A percentile compares a stretch with the other conserved stretches of the same genome.
These are phyloP conservation scores for Nowickia ferox DNA, from an alignment of 2,888 invertebrate species.

Conservation along the genomic window DNA sequence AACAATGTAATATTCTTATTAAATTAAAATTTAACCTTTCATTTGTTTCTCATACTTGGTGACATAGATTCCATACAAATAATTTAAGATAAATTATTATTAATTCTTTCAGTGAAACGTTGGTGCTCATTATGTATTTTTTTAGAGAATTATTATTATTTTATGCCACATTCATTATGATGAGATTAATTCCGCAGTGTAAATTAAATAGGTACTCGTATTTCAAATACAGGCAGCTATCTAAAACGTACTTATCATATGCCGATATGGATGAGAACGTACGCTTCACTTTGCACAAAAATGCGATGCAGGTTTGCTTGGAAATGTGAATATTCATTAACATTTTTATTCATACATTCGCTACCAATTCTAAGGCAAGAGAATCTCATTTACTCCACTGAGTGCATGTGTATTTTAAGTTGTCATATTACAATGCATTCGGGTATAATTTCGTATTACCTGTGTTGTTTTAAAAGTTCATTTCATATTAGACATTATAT, in stretches of 20 bases:
- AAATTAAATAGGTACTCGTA: slow-evolving; percentile 52
- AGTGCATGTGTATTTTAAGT: not conserved
- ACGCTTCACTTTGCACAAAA: slow-evolving; percentile 2
- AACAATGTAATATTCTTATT: too few relatives aligned
- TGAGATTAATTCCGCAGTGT: slow-evolving; percentile 28
- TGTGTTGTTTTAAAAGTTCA: slow-evolving; percentile 38
- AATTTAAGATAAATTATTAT: not conserved
- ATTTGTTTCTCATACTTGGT: not conserved
- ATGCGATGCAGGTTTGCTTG: slow-evolving; percentile 7
- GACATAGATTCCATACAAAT: not conserved
- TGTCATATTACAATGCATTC: slow-evolving; percentile 2
- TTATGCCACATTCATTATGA: slow-evolving; percentile 21
- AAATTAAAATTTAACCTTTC: too few relatives aligned
- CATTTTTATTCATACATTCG: slow-evolving; percentile 1
- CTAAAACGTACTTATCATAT: slow-evolving; percentile 16
- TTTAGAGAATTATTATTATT: slow-evolving; percentile 28
- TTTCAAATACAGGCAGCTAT: slow-evolving; percentile 7
- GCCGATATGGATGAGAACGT: not conserved
- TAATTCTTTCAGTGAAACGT: not conserved
- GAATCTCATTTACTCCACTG: not conserved
- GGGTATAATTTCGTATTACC: slow-evolving; percentile 24
- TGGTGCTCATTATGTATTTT: not conserved
- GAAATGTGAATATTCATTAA: slow-evolving; percentile 47
- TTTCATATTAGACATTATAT: slow-evolving; percentile 49
- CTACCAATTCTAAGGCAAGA: not conserved